phyloP scores from a whole-genome alignment of 1,140 invertebrate genomes.

The Dendrolimus kikuchii region DNA sequence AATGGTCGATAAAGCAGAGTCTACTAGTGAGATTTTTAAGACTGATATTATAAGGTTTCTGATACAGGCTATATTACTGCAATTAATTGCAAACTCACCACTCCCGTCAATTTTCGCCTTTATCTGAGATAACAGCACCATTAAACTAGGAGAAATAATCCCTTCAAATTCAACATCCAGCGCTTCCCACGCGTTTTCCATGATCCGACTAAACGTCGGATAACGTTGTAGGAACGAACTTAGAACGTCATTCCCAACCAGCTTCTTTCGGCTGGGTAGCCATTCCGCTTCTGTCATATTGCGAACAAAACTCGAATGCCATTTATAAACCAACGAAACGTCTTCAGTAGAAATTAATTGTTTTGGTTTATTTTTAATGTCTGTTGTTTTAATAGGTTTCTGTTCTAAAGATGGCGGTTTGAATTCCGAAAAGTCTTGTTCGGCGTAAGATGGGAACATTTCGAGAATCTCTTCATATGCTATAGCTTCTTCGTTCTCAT shows the following conservation, averaged over 20 bases:
- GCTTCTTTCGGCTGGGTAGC: constrained; percentile 56
- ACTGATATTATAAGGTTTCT: too few relatives aligned
- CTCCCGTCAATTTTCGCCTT: constrained; percentile 53
- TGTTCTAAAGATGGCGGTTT: constrained; percentile 57
- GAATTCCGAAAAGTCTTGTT: constrained; percentile 80
- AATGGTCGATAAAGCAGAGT: too few relatives aligned
- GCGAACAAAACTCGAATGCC: constrained; percentile 76
- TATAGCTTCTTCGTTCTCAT: constrained; percentile 83
- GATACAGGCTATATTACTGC: not conserved
- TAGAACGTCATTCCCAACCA: constrained; percentile 67
- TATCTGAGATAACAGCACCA: constrained; percentile 55
- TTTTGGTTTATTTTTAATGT: constrained; percentile 32
- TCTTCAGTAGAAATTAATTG: constrained; percentile 73
- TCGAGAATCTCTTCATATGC: constrained; percentile 79
- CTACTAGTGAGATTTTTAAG: too few relatives aligned
- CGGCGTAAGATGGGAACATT: constrained; percentile 84
- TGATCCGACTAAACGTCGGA: constrained; percentile 70
- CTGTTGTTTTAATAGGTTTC: constrained; percentile 28
- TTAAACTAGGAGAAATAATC: constrained; percentile 72
- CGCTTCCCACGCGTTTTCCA: constrained; percentile 61
- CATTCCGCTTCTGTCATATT: constrained; percentile 74
- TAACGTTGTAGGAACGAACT: constrained; percentile 75
- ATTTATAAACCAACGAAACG: constrained; percentile 72
- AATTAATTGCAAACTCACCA: constrained; percentile 35
- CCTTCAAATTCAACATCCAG: constrained; percentile 70